phyloP scores from a whole-genome alignment of 2,113 vertebrate genomes.

The Diadophis punctatus region DNA sequence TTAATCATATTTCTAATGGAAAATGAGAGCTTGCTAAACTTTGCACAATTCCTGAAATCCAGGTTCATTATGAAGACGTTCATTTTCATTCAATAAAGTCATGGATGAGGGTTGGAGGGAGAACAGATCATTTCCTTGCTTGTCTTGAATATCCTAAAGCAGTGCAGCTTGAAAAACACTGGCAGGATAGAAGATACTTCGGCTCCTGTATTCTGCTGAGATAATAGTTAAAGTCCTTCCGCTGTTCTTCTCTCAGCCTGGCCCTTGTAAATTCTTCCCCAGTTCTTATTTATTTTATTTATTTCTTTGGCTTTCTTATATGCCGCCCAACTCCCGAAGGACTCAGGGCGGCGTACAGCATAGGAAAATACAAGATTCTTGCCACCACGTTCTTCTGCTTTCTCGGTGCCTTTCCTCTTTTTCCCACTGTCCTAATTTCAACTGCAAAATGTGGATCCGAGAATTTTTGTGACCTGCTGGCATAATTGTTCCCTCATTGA shows the following conservation, averaged over 20 bases:
- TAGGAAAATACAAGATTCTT: no score
- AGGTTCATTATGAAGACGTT: background rate
- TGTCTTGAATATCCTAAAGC: background rate
- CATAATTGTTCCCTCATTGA: background rate
- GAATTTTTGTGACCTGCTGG: background rate
- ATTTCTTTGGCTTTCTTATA: no score
- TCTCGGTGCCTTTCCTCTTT: background rate
- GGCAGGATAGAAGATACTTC: background rate
- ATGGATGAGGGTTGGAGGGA: background rate
- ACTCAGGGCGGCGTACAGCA: no score
- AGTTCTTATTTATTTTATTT: no score
- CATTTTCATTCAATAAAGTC: background rate
- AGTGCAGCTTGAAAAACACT: background rate
- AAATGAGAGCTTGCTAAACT: background rate
- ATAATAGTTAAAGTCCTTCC: background rate
- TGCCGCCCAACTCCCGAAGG: no score
- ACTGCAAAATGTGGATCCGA: background rate
- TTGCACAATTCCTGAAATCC: background rate
- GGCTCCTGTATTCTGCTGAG: background rate
- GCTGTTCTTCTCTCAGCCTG: background rate
- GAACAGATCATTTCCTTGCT: background rate
- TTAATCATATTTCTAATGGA: background rate
- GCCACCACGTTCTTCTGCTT: background rate
- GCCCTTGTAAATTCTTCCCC: background rate
- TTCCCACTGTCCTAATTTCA: background rate